Conservation (phyloP, 2,797 vertebrate genomes). For the Clarias fuscus region DNA sequence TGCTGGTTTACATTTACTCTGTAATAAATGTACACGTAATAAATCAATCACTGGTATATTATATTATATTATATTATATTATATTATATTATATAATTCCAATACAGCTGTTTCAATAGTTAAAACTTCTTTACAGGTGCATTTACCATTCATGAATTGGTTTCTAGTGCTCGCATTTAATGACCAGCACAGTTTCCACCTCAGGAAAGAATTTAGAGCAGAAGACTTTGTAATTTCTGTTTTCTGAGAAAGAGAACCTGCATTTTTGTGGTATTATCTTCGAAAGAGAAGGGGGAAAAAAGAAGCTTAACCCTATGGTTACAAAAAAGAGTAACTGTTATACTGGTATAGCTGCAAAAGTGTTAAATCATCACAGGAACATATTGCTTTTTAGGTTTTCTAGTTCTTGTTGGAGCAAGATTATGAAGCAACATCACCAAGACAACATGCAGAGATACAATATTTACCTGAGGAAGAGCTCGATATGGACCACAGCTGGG, state of each 20-base stretch:
- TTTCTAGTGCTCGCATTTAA: not conserved
- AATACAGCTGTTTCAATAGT: not conserved
- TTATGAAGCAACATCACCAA: not conserved
- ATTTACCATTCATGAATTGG: not conserved
- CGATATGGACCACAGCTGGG: slow-evolving; percentile 91
- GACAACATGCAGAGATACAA: not conserved
- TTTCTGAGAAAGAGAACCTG: not conserved
- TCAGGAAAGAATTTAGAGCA: not conserved
- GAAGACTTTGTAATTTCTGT: not conserved
- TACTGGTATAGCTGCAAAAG: not conserved
- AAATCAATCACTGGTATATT: no score
- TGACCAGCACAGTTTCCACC: not conserved
- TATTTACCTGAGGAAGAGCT: slow-evolving; percentile 88
- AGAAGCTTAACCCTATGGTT: not conserved
- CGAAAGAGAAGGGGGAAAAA: not conserved
- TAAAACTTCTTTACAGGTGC: not conserved
- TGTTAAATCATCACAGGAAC: not conserved
- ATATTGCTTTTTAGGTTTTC: not conserved
- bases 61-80: no score
- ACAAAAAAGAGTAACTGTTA: not conserved
- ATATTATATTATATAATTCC: no score
- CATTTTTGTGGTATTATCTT: not conserved
- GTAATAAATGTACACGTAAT: no score
- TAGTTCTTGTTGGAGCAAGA: no score
- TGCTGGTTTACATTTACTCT: not conserved